phyloP scores from a whole-genome alignment of 2,888 invertebrate species.

The Brenthis hecate region DNA sequence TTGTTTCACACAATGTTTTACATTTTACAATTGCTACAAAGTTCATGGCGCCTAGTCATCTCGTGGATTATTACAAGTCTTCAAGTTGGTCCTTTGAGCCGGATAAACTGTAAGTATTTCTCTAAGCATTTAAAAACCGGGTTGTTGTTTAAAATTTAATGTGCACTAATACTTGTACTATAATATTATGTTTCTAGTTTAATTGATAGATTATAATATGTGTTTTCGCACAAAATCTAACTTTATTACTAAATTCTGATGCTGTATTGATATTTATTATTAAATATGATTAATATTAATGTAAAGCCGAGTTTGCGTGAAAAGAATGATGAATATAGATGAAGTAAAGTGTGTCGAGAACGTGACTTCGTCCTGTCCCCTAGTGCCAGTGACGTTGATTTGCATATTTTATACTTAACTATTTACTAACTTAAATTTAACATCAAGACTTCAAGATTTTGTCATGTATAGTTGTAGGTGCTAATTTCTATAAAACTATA shows the following conservation, averaged over 20 bases:
- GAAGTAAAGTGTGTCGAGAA: constrained; percentile 34
- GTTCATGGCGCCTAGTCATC: constrained; percentile 47
- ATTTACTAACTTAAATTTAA: constrained; percentile 13
- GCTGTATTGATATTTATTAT: constrained; percentile 26
- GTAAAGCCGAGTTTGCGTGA: constrained; percentile 29
- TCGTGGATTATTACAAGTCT: constrained; percentile 48
- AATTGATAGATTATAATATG: background rate
- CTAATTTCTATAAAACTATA: no score
- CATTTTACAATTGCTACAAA: constrained; percentile 57
- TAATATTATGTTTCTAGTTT: no score
- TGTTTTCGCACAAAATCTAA: constrained; percentile 15
- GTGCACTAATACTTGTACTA: background rate
- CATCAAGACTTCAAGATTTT: constrained; percentile 27
- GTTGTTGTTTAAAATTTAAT: constrained; percentile 8
- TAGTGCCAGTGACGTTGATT: constrained; percentile 30
- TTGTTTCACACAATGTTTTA: constrained; percentile 41
- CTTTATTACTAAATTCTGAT: no score
- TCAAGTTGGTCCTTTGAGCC: constrained; percentile 51
- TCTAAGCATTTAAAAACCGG: constrained; percentile 16
- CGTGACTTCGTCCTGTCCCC: constrained; percentile 30
- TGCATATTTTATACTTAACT: constrained; percentile 31
- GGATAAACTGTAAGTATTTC: constrained; percentile 43
- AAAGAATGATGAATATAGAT: constrained; percentile 37
- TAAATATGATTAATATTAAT: constrained; percentile 35
- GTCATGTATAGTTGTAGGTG: background rate